These are phyloP conservation scores for Pycnomerus fuliginosus DNA, from an alignment of 2,888 invertebrate genomes.

Conservation along the genomic window DNA sequence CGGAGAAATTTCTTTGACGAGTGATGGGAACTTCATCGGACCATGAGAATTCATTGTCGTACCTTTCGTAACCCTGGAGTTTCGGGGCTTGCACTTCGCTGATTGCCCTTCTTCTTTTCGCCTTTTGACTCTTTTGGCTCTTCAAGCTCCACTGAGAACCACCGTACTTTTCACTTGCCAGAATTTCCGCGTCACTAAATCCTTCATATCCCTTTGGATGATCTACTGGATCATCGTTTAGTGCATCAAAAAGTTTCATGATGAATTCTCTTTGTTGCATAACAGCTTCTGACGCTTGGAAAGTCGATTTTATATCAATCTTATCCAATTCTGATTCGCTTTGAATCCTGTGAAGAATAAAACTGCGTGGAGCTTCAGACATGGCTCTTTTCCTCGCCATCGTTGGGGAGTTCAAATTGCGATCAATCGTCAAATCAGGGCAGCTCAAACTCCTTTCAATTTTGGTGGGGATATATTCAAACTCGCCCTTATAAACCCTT, in stretches of 20 bases:
- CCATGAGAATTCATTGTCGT: too few species aligned
- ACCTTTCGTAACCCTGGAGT: constrained; percentile 46
- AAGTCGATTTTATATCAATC: constrained; percentile 77
- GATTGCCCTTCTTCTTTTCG: constrained; percentile 60
- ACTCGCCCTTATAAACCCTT: constrained; percentile 66
- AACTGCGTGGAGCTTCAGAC: constrained; percentile 58
- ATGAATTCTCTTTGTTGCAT: constrained; percentile 75
- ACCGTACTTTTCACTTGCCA: constrained; percentile 64
- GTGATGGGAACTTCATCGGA: constrained; percentile 68
- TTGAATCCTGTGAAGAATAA: constrained; percentile 60
- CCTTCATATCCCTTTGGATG: constrained; percentile 58
- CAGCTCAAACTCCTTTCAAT: constrained; percentile 64
- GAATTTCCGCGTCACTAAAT: constrained; percentile 72
- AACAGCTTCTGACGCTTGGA: constrained; percentile 64
- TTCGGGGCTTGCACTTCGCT: constrained; percentile 58
- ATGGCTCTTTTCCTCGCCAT: constrained; percentile 58
- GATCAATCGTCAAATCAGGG: constrained; percentile 68
- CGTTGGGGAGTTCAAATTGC: constrained; percentile 54
- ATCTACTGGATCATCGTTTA: constrained; percentile 53
- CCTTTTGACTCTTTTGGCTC: constrained; percentile 37
- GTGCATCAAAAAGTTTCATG: constrained; percentile 74
- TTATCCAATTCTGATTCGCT: constrained; percentile 75
- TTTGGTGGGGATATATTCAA: constrained; percentile 51
- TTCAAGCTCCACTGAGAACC: constrained; percentile 59
- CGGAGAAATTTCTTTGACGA: constrained; percentile 30